phyloP scores from a whole-genome alignment of 2,888 invertebrate genomes.

The Cryptophagus acutangulus region DNA sequence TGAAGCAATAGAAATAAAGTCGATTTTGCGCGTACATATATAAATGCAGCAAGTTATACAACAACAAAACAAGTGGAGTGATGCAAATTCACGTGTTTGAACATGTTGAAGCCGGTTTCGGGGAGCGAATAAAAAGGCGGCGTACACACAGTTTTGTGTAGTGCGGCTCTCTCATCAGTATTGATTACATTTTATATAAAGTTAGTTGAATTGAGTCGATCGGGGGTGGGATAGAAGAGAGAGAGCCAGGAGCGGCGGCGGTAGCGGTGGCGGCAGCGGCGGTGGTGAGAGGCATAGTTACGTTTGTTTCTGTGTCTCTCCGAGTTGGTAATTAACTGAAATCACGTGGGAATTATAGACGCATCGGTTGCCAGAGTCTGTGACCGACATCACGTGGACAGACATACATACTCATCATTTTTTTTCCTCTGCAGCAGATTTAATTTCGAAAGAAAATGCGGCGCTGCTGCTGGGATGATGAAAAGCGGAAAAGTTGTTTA shows the following conservation, averaged over 20 bases:
- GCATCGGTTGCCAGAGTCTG: conserved; percentile 25
- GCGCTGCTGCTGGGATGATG: too few relatives aligned
- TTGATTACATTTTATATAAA: conserved; percentile 9
- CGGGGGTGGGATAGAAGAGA: background rate
- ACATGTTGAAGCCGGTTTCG: conserved; percentile 11
- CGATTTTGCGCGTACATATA: too few relatives aligned
- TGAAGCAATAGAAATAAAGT: too few relatives aligned
- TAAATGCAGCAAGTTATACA: too few relatives aligned
- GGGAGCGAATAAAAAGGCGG: conserved; percentile 5
- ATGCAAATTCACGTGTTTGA: conserved; percentile 15
- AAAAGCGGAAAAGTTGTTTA: too few relatives aligned
- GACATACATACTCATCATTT: too few relatives aligned
- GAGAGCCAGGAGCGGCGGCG: background rate
- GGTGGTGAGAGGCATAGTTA: background rate
- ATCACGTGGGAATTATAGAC: conserved; percentile 39
- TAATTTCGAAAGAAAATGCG: too few relatives aligned
- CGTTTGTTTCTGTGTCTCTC: conserved; percentile 28
- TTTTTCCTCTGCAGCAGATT: too few relatives aligned
- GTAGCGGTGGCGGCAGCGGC: background rate
- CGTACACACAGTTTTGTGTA: conserved; percentile 3
- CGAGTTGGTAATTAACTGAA: conserved; percentile 37
- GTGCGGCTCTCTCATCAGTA: background rate
- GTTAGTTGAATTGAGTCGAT: conserved; percentile 7
- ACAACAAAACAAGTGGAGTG: too few relatives aligned
- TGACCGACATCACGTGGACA: conserved; percentile 31